Evolutionary conservation across 2,113 vertebrate species (phyloP).

Genomic region (Entosphenus tridentatus): DNA sequence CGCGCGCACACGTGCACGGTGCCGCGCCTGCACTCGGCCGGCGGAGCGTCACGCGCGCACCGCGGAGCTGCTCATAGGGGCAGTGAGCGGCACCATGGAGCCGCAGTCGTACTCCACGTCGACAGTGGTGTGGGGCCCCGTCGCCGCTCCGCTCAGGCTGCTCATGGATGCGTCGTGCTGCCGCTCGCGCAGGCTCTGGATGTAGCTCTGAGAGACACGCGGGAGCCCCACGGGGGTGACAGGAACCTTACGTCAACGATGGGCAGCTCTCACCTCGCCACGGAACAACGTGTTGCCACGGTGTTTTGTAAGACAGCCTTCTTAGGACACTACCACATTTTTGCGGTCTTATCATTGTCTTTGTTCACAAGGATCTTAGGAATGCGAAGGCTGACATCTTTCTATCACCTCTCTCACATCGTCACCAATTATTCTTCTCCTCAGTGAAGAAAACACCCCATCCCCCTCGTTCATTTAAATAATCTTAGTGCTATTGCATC

Average conservation of each 20-base stretch:
- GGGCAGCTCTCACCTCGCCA: not conserved
- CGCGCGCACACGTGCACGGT: too few relatives aligned
- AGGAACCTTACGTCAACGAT: not conserved
- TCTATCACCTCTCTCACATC: too few relatives aligned
- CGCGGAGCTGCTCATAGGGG: too few relatives aligned
- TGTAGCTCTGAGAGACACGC: slow-evolving; percentile 32
- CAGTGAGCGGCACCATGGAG: slow-evolving; percentile 39
- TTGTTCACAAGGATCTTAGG: too few relatives aligned
- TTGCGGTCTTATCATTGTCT: not conserved
- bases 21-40: too few relatives aligned
- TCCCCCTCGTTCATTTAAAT: too few relatives aligned
- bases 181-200: slow-evolving; percentile 48
- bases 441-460: too few relatives aligned
- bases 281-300: not conserved
- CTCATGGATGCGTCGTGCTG: slow-evolving; percentile 31
- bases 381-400: too few relatives aligned
- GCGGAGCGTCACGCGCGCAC: too few relatives aligned
- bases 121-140: slow-evolving; percentile 27
- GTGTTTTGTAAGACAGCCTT: not conserved
- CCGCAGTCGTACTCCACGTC: slow-evolving; percentile 46
- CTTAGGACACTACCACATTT: not conserved
- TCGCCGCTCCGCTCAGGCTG: slow-evolving; percentile 34
- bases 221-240: slow-evolving; percentile 1
- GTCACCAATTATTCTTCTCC: too few relatives aligned
- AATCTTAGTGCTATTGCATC: too few relatives aligned